phyloP scores from a whole-genome alignment of 2,888 invertebrate species.

The Drosophila birchii region DNA sequence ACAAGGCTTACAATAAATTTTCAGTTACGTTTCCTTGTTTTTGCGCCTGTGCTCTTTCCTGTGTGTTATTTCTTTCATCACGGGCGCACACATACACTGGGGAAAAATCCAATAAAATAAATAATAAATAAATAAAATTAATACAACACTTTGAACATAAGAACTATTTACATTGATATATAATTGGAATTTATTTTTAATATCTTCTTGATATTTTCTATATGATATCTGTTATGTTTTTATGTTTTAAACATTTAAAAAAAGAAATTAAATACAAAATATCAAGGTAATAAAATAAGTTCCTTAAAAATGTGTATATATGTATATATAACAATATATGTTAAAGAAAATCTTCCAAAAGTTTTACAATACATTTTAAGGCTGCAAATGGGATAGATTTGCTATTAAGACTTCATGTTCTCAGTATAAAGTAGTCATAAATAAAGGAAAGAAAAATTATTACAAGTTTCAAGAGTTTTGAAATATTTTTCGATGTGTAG shows the following conservation, averaged over 20 bases:
- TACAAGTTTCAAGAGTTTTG: no score
- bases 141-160: background rate
- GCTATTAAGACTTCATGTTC: no score
- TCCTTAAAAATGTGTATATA: background rate
- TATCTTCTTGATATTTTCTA: background rate
- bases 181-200: no score
- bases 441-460: no score
- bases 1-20: conserved; percentile 66
- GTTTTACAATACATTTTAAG: background rate
- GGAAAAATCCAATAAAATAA: background rate
- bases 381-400: no score
- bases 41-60: conserved; percentile 19
- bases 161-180: background rate
- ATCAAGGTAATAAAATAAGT: background rate
- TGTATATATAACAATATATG: no score
- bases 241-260: background rate
- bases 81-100: conserved; percentile 2
- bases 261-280: background rate
- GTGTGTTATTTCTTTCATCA: conserved; percentile 39
- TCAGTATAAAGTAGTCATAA: no score
- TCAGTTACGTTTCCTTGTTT: conserved; percentile 51
- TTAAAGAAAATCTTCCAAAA: background rate
- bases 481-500: background rate
- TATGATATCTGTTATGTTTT: background rate
- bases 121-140: no score